Evolutionary conservation across 2,888 invertebrate genomes (phyloP).

Genomic region (Hydroisotoma schaefferi): DNA sequence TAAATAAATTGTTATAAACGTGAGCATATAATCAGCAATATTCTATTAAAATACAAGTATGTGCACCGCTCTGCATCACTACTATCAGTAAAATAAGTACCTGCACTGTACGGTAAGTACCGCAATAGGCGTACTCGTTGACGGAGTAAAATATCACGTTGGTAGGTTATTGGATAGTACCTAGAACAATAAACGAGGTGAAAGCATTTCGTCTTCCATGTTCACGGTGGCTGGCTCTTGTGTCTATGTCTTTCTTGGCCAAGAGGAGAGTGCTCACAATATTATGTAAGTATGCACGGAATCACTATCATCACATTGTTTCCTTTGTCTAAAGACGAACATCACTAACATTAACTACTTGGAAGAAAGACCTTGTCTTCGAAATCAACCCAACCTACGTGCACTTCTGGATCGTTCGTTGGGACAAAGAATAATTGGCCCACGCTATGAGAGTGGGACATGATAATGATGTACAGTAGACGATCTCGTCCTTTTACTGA

Average conservation of each 20-base stretch:
- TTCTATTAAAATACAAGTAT: constrained; percentile 1
- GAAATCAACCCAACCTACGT: neutral
- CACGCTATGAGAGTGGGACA: too few relatives aligned
- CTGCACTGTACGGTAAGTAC: too few relatives aligned
- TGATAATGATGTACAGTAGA: too few relatives aligned
- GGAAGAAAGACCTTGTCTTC: neutral
- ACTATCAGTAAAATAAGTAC: neutral
- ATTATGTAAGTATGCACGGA: too few relatives aligned
- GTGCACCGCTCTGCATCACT: neutral
- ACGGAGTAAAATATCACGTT: constrained; percentile 6
- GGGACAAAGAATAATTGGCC: too few relatives aligned
- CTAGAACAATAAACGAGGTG: constrained; percentile 1
- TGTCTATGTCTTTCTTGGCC: too few relatives aligned
- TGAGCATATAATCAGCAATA: neutral
- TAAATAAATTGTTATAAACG: neutral
- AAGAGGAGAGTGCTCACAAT: too few relatives aligned
- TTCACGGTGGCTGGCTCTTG: constrained; percentile 3
- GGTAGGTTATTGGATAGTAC: neutral
- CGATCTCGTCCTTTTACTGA: too few relatives aligned
- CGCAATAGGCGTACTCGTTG: constrained; percentile 6
- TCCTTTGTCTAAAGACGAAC: too few relatives aligned
- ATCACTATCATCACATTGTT: too few relatives aligned
- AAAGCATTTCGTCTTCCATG: constrained; percentile 8
- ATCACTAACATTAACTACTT: neutral
- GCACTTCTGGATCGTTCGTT: neutral